These are phyloP conservation scores for Mormyrops attenuatus DNA, from an alignment of 2,797 vertebrate species.

Conservation along the genomic window DNA sequence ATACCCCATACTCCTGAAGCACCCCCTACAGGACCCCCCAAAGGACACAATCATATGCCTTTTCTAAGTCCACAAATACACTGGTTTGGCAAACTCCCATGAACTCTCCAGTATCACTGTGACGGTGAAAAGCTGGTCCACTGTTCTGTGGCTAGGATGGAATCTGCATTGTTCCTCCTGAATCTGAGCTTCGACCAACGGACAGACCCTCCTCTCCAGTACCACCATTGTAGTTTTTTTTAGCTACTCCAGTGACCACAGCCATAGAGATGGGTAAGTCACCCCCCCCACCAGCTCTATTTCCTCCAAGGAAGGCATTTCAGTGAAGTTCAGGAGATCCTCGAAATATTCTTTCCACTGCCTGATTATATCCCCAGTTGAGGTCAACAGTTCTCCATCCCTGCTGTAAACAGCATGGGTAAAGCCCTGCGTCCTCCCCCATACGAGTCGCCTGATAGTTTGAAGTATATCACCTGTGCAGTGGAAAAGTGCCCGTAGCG, in stretches of 20 bases:
- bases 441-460: not conserved
- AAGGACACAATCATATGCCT: not conserved
- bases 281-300: not conserved
- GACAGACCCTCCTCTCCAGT: not conserved
- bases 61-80: not conserved
- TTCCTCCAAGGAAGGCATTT: not conserved
- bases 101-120: not conserved
- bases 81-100: not conserved
- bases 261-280: not conserved
- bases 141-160: not conserved
- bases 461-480: not conserved
- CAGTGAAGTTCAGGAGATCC: not conserved
- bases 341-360: no score
- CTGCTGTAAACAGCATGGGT: not conserved
- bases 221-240: not conserved
- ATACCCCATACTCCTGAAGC: not conserved
- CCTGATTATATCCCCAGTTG: no score
- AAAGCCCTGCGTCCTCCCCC: not conserved
- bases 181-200: not conserved
- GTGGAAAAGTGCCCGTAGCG: not conserved
- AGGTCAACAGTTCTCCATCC: no score
- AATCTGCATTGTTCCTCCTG: not conserved
- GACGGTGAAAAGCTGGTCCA: not conserved
- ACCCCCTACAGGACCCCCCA: not conserved
- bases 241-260: not conserved